phyloP scores from a whole-genome alignment of 2,113 vertebrate species.

The Herpetotheres cachinnans region DNA sequence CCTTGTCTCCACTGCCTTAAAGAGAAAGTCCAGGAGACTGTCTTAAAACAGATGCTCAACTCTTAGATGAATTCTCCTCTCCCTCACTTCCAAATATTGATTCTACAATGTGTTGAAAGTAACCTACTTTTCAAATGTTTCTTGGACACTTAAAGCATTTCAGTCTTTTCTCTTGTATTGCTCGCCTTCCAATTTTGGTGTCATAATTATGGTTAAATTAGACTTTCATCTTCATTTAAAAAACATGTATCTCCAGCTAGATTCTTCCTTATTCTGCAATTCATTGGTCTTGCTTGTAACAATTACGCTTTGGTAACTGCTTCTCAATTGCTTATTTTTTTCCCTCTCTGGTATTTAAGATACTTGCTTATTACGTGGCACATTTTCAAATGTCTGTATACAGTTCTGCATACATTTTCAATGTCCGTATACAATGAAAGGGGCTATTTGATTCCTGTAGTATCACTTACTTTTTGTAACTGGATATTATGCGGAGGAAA shows the following conservation, averaged over 20 bases:
- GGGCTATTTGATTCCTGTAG: background rate
- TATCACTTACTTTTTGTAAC: background rate
- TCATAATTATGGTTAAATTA: background rate
- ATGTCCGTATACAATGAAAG: background rate
- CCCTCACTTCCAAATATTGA: background rate
- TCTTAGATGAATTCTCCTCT: background rate
- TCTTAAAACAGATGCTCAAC: background rate
- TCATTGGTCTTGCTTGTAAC: background rate
- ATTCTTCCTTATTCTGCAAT: background rate
- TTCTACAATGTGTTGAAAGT: conserved; percentile 23
- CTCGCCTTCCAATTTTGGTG: background rate
- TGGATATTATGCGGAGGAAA: background rate
- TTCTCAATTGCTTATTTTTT: background rate
- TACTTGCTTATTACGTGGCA: background rate
- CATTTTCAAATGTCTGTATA: background rate
- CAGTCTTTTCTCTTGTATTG: background rate
- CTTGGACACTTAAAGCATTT: background rate
- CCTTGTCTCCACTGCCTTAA: background rate
- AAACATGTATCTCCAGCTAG: background rate
- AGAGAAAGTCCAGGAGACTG: background rate
- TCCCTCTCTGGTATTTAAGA: background rate
- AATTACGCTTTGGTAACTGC: background rate
- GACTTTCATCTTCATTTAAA: background rate
- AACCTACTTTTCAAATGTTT: conserved; percentile 51
- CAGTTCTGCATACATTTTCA: background rate